Percentiles rank a stretch among this genome's conserved stretches.
Evolutionary conservation across 2,888 invertebrate genomes (phyloP).

Genomic region (Amblyjoppa fuscipennis): DNA sequence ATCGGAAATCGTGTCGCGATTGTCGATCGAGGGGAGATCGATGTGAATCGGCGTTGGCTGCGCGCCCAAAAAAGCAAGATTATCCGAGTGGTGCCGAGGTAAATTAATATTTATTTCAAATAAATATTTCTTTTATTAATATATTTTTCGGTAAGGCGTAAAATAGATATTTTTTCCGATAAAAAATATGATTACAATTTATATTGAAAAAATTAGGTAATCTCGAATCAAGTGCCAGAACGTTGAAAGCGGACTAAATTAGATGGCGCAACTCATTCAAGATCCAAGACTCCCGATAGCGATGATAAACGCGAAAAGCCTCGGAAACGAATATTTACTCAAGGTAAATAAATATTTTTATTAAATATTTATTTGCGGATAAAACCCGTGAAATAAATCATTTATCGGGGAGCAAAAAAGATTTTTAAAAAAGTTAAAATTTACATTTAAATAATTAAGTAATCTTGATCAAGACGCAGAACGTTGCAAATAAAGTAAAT

Average conservation of each 20-base stretch:
- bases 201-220: neutral
- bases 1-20: conserved; percentile 16
- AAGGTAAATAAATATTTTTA: no score
- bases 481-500: neutral
- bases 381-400: no score
- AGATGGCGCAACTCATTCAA: conserved; percentile 5
- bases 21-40: neutral
- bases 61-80: no score
- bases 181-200: neutral
- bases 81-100: no score
- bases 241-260: neutral
- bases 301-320: neutral
- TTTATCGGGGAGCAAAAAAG: no score
- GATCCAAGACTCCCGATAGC: conserved; percentile 27
- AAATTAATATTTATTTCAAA: no score
- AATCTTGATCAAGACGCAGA: neutral
- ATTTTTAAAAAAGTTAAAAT: neutral
- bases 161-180: no score
- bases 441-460: neutral
- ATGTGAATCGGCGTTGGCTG: neutral
- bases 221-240: neutral
- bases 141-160: no score
- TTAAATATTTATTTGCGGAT: no score
- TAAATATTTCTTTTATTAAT: no score
- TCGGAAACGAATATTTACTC: no score